Evolutionary conservation across 2,888 invertebrate genomes (phyloP).

Genomic region (Sphaerophoria rueppellii): DNA sequence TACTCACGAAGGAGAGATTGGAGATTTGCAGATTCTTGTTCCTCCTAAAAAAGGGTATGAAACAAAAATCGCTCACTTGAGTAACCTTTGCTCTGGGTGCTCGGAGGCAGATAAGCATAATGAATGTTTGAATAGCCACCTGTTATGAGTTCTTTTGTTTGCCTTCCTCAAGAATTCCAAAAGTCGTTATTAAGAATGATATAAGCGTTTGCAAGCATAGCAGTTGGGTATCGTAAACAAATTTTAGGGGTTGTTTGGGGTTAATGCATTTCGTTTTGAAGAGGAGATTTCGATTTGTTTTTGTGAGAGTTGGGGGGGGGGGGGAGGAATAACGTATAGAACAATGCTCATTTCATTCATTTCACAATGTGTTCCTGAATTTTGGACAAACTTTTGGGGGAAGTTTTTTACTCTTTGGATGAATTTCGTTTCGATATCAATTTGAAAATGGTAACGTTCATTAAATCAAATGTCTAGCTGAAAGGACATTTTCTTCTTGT

Average conservation of each 20-base stretch:
- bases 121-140: conserved; percentile 51
- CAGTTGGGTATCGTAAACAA: conserved; percentile 22
- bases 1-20: conserved; percentile 1
- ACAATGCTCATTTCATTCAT: too few species aligned
- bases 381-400: too few species aligned
- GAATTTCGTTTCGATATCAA: too few species aligned
- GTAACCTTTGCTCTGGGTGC: not conserved
- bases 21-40: conserved; percentile 28
- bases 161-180: not conserved
- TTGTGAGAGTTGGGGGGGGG: not conserved
- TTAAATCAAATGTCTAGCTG: too few species aligned
- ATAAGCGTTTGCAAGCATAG: not conserved
- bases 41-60: not conserved
- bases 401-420: too few species aligned
- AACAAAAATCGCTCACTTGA: not conserved
- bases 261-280: not conserved
- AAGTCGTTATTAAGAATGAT: not conserved
- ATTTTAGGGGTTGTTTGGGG: not conserved
- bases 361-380: too few species aligned
- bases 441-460: too few species aligned
- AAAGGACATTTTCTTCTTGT: too few species aligned
- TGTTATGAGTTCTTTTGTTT: conserved; percentile 46
- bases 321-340: too few species aligned
- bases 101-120: conserved; percentile 29
- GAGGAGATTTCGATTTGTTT: not conserved